Percentiles rank a stretch among this genome's conserved stretches.
Evolutionary conservation across 2,888 invertebrate species (phyloP).

Genomic region (Erebia palarica): DNA sequence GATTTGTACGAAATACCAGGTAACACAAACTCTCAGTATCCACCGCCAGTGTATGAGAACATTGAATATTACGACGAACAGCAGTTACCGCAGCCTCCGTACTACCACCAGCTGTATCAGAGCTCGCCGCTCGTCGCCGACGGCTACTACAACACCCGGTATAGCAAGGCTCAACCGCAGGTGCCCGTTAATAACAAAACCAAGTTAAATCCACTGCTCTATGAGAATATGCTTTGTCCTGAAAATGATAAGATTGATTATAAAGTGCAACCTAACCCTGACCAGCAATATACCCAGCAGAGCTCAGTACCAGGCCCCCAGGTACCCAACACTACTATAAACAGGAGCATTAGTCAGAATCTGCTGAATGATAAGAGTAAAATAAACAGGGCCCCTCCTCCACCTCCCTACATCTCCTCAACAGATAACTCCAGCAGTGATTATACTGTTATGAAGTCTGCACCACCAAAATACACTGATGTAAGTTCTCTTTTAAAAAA

Average conservation of each 20-base stretch:
- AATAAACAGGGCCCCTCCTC: slow-evolving; percentile 80
- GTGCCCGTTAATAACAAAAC: slow-evolving; percentile 84
- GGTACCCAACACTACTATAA: slow-evolving; percentile 65
- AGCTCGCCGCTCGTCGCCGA: slow-evolving; percentile 70
- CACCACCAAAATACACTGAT: slow-evolving; percentile 77
- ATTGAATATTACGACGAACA: slow-evolving; percentile 89
- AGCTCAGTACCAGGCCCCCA: slow-evolving; percentile 73
- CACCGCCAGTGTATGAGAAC: slow-evolving; percentile 88
- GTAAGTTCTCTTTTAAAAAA: slow-evolving; percentile 69
- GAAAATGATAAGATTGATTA: slow-evolving; percentile 71
- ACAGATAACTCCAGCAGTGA: slow-evolving; percentile 69
- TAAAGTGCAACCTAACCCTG: slow-evolving; percentile 61
- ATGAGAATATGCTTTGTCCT: slow-evolving; percentile 77
- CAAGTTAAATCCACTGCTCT: slow-evolving; percentile 69
- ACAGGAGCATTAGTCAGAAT: slow-evolving; percentile 60
- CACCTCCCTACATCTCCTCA: slow-evolving; percentile 63
- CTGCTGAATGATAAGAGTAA: slow-evolving; percentile 74
- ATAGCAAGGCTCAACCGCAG: slow-evolving; percentile 91
- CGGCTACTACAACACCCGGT: slow-evolving; percentile 80
- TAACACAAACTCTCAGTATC: slow-evolving; percentile 66
- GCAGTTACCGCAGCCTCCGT: slow-evolving; percentile 81
- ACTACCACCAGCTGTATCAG: slow-evolving; percentile 83
- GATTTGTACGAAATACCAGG: slow-evolving; percentile 76
- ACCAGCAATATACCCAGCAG: slow-evolving; percentile 71
- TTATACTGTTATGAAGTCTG: slow-evolving; percentile 77